phyloP scores from a whole-genome alignment of 1,140 invertebrate species.

The Oncopodura yosiiana region DNA sequence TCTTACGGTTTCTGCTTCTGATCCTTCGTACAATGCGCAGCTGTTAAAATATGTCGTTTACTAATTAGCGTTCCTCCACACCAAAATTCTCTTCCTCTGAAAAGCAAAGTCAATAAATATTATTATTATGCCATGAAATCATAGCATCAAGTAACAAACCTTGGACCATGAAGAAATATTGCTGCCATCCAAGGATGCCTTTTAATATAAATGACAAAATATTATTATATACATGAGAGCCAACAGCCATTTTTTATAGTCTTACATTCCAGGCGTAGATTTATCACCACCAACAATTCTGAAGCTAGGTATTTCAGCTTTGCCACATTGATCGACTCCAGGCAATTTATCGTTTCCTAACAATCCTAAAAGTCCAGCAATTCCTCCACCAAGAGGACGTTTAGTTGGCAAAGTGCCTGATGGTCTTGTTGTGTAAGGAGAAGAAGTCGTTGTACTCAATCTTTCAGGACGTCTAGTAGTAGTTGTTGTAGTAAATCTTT shows the following conservation, averaged over 20 bases:
- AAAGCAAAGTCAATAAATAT: too few relatives aligned
- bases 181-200: constrained; percentile 90
- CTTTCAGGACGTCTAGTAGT: constrained; percentile 37
- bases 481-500: constrained; percentile 37
- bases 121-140: too few relatives aligned
- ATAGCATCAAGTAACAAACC: too few relatives aligned
- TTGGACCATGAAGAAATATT: constrained; percentile 75
- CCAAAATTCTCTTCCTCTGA: constrained; percentile 80
- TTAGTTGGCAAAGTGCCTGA: constrained; percentile 15
- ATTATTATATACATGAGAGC: too few relatives aligned
- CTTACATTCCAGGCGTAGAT: constrained; percentile 54
- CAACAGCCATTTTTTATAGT: constrained; percentile 12
- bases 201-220: not conserved
- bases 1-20: constrained; percentile 75
- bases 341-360: too few relatives aligned
- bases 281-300: constrained; percentile 82
- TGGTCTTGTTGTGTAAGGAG: constrained; percentile 29
- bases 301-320: constrained; percentile 66
- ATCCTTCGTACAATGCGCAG: constrained; percentile 83
- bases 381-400: not conserved
- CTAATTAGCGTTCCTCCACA: constrained; percentile 82
- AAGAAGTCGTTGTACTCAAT: constrained; percentile 39
- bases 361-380: constrained; percentile 4
- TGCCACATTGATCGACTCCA: constrained; percentile 51
- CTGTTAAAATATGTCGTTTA: constrained; percentile 68